phyloP scores from a whole-genome alignment of 2,113 vertebrate species.

The Trogon melanurus region DNA sequence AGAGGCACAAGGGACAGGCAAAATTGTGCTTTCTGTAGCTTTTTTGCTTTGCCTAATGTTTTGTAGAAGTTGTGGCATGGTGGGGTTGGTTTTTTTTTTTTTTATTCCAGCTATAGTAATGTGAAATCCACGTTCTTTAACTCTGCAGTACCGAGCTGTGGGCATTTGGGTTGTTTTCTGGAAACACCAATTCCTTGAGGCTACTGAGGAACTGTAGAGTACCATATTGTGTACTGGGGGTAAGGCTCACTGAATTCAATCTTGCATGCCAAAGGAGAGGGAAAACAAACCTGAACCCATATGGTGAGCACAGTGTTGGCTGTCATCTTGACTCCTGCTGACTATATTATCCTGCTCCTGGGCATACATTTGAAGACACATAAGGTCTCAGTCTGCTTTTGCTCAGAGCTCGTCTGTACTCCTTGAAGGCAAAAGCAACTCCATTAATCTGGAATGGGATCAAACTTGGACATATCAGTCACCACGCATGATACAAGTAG shows the following conservation, averaged over 20 bases:
- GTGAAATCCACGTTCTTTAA: not conserved
- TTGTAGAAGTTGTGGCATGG: not conserved
- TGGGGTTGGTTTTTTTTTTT: too few species aligned
- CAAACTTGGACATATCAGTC: not conserved
- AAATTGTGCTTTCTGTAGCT: not conserved
- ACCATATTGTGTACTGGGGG: not conserved
- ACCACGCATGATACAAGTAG: not conserved
- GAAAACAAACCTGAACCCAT: conserved; percentile 24
- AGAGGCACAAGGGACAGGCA: not conserved
- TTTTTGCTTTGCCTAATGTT: not conserved
- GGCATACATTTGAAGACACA: not conserved
- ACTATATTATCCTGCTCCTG: not conserved
- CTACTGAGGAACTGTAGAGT: not conserved
- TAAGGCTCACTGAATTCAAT: not conserved
- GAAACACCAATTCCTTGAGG: not conserved
- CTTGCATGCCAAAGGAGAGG: not conserved
- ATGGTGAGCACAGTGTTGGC: conserved; percentile 13
- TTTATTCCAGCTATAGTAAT: not conserved
- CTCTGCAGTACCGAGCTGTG: not conserved
- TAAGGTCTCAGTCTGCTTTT: conserved; percentile 27
- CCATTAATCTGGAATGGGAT: conserved; percentile 11
- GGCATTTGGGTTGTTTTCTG: not conserved
- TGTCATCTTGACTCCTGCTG: conserved; percentile 39
- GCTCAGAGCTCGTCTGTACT: not conserved
- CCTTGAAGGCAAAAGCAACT: conserved; percentile 38